These are phyloP conservation scores for Tachina fera DNA, from an alignment of 2,888 invertebrate genomes.

Conservation along the genomic window DNA sequence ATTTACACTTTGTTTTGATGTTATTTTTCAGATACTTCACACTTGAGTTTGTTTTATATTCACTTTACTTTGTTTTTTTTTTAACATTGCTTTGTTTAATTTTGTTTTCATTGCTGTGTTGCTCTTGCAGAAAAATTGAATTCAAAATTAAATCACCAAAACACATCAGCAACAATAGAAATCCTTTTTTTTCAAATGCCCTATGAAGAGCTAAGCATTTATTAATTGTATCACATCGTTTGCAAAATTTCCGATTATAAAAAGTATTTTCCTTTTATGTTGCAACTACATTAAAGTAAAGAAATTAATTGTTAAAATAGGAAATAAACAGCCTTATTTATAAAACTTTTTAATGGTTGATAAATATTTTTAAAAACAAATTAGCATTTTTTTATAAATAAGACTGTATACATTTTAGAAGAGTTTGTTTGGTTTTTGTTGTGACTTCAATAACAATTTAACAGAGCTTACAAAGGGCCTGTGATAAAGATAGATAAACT, in stretches of 20 bases:
- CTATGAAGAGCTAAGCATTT: slow-evolving; percentile 5
- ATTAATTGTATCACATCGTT: not conserved
- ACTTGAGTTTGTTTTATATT: slow-evolving; percentile 65
- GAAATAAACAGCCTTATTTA: too few species aligned
- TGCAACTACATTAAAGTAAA: too few species aligned
- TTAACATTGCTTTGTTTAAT: not conserved
- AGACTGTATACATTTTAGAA: too few species aligned
- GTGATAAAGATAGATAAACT: too few species aligned
- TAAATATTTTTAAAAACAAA: too few species aligned
- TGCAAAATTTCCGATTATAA: not conserved
- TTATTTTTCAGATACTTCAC: slow-evolving; percentile 60
- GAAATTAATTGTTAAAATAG: too few species aligned
- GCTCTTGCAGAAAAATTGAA: slow-evolving; percentile 58
- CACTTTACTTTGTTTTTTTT: slow-evolving; percentile 18
- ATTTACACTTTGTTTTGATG: slow-evolving; percentile 70
- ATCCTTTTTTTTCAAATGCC: slow-evolving; percentile 43
- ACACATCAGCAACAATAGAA: slow-evolving; percentile 55
- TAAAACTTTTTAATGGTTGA: too few species aligned
- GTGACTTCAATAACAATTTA: too few species aligned
- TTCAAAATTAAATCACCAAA: slow-evolving; percentile 65
- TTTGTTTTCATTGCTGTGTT: slow-evolving; percentile 17
- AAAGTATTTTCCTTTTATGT: too few species aligned
- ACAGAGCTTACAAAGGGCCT: too few species aligned
- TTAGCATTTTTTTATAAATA: too few species aligned
- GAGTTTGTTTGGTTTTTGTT: too few species aligned